Evolutionary conservation across 1,140 invertebrate species (phyloP), one percentile per base, ranked within the genome.

Genomic region (Papilio polytes): DNA sequence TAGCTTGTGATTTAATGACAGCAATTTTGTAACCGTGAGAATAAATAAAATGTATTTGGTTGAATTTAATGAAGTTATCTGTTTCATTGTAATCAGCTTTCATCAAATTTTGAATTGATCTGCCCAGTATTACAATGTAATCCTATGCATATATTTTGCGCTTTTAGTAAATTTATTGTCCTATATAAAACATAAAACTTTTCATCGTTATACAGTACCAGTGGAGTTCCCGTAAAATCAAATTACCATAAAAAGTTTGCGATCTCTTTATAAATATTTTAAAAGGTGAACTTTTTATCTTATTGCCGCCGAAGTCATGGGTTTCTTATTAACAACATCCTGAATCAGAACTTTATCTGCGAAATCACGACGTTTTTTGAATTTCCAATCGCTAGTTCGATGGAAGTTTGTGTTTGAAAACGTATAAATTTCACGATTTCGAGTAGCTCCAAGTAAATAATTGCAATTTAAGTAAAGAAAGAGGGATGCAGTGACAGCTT

Each of bases 1-100:
- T 84, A 81, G 81, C 83, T 56, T 22, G 72, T 87, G 85, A 86
- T 88, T 91, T 89, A 91, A 92, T 91, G 86, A 89, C 84, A 83
- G 72, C 80, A 70, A 87, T 85, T 84, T 74, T 74, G 80, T 80
- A 66, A 82, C 74, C 86, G 86, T 89, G 87, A 84, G 89, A 89
- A 88, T 70, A 78, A 78, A 70, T 31, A 31, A 9, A 70, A 36
- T 70, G 63, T 70, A 26, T 7, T 70, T 48, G 0, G 12, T 13
- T 2, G 1, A 20, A n/a, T 6, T n/a, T 56, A 56, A 8, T 56
- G 18, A 6, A 51, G 18, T 18, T 51, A 51, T 51, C 4, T 51
- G 18, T 15, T 15, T 51, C 15, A 18, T 51, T 51, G 4, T 3
- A 51, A 56, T 56, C 6, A 56, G 53, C 20, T 20, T 56, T 56